Conservation (phyloP, 2,888 invertebrate genomes). For the Campoletis raptor region DNA sequence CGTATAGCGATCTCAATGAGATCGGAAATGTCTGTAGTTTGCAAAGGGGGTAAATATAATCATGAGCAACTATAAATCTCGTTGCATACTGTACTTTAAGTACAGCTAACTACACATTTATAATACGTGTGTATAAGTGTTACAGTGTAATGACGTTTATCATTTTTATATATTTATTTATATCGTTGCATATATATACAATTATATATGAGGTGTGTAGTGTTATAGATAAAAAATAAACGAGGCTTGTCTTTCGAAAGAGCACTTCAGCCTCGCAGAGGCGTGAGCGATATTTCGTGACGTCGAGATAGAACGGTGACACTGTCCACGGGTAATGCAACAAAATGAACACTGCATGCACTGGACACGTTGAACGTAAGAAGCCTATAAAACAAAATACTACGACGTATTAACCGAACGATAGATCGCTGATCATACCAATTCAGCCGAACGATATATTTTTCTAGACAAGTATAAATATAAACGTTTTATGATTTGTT, state of each 20-base stretch:
- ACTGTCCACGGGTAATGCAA: slow-evolving; percentile 37
- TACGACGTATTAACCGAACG: slow-evolving; percentile 1
- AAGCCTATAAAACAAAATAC: slow-evolving; percentile 23
- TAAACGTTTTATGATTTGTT: not conserved
- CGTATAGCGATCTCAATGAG: slow-evolving; percentile 44
- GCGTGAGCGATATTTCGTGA: slow-evolving; percentile 70
- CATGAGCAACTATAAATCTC: slow-evolving; percentile 62
- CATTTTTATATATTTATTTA: slow-evolving; percentile 13
- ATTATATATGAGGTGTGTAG: slow-evolving; percentile 22
- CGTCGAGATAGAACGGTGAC: slow-evolving; percentile 68
- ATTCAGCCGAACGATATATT: slow-evolving; percentile 42
- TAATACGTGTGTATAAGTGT: slow-evolving; percentile 7
- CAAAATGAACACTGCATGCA: slow-evolving; percentile 16
- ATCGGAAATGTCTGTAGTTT: slow-evolving; percentile 62
- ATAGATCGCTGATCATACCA: slow-evolving; percentile 27
- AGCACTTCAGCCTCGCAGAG: slow-evolving; percentile 61
- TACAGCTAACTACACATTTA: slow-evolving; percentile 37
- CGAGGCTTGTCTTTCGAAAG: slow-evolving; percentile 68
- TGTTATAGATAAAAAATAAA: slow-evolving; percentile 48
- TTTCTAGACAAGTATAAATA: not conserved
- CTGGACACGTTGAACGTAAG: slow-evolving; percentile 15
- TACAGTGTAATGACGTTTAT: slow-evolving; percentile 4
- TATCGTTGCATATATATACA: slow-evolving; percentile 8
- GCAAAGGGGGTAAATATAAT: slow-evolving; percentile 49
- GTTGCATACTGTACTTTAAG: slow-evolving; percentile 38